These are phyloP conservation scores for Drosophila planitibia DNA, from an alignment of 2,888 invertebrate species.

Conservation along the genomic window DNA sequence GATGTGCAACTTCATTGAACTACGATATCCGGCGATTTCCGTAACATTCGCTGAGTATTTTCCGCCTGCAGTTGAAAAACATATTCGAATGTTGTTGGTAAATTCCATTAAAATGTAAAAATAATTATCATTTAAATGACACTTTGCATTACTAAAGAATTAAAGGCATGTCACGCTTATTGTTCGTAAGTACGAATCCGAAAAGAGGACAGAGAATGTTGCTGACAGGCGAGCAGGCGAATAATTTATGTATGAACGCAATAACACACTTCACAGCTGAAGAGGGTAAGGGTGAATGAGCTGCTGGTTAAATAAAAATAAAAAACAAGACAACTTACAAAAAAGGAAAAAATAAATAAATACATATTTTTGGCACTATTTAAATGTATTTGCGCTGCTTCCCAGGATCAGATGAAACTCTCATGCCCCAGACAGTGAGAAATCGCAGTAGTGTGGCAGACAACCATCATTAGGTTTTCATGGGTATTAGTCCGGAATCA, in stretches of 20 bases:
- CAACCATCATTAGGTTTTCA: slow-evolving; percentile 35
- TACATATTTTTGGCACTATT: slow-evolving; percentile 57
- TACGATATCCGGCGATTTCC: slow-evolving; percentile 91
- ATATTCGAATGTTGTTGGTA: slow-evolving; percentile 9
- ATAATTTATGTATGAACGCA: slow-evolving; percentile 66
- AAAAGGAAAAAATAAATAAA: slow-evolving; percentile 66
- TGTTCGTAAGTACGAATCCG: slow-evolving; percentile 16
- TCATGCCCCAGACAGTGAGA: slow-evolving; percentile 35
- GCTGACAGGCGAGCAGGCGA: slow-evolving; percentile 62
- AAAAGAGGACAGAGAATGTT: slow-evolving; percentile 56
- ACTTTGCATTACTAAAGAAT: slow-evolving; percentile 68
- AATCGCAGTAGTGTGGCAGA: slow-evolving; percentile 57
- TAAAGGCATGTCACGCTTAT: slow-evolving; percentile 68
- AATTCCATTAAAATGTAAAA: slow-evolving; percentile 57
- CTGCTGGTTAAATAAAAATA: slow-evolving; percentile 65
- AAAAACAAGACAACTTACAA: slow-evolving; percentile 32
- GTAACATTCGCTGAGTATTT: slow-evolving; percentile 90
- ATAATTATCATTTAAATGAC: slow-evolving; percentile 71
- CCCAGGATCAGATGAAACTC: slow-evolving; percentile 28
- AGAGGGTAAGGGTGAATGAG: slow-evolving; percentile 7
- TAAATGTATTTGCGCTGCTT: slow-evolving; percentile 9
- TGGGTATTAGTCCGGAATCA: slow-evolving; percentile 53
- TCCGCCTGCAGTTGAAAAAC: slow-evolving; percentile 85
- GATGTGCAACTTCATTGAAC: slow-evolving; percentile 91
- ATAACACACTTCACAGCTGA: slow-evolving; percentile 40